phyloP scores from a whole-genome alignment of 2,888 invertebrate genomes.

The Hoplodrina blanda region DNA sequence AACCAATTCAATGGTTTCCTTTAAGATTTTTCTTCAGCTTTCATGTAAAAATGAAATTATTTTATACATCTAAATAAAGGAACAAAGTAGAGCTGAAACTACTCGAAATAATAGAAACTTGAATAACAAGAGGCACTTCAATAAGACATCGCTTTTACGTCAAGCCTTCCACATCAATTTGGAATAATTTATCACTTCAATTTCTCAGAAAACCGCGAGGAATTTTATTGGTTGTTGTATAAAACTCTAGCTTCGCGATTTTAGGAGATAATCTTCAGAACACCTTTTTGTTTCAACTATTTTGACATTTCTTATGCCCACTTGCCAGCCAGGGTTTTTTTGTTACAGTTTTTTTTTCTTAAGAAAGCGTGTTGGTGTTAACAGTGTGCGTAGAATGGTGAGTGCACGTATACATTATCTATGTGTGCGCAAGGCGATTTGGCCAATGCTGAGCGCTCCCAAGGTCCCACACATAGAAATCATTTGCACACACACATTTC shows the following conservation, averaged over 20 bases:
- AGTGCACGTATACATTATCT: no score
- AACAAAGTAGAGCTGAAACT: constrained; percentile 9
- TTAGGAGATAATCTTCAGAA: neutral
- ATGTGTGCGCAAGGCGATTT: no score
- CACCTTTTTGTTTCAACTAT: neutral
- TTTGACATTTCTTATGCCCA: no score
- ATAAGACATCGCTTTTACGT: constrained; percentile 11
- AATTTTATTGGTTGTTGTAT: neutral
- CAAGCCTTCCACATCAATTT: constrained; percentile 17
- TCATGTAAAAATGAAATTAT: constrained; percentile 14
- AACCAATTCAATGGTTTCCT: no score
- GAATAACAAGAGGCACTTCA: constrained; percentile 37
- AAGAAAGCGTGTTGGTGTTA: no score
- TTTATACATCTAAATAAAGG: constrained; percentile 20
- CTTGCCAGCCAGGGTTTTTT: no score
- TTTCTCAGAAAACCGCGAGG: neutral
- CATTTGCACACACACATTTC: no score
- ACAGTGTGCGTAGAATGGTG: no score
- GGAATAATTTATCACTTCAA: neutral
- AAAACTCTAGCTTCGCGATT: constrained; percentile 1
- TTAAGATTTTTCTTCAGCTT: no score
- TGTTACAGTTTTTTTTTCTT: no score
- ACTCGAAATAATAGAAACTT: constrained; percentile 34
- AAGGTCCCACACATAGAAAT: no score
- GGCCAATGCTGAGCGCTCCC: no score